phyloP scores from a whole-genome alignment of 2,888 invertebrate species.

The Eubasilissa splendida region DNA sequence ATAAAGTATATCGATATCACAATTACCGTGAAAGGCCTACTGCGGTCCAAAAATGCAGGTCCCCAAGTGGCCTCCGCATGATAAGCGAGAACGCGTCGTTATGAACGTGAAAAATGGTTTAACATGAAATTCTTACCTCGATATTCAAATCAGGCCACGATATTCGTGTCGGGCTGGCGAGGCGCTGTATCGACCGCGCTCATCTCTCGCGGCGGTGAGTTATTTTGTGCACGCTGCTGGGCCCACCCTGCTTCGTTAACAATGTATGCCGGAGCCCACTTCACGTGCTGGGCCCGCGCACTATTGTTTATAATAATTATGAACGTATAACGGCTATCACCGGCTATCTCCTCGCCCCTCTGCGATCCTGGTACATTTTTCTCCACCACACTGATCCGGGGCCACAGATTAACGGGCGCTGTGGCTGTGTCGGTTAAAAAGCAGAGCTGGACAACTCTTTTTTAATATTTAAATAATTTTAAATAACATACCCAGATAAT shows the following conservation, averaged over 20 bases:
- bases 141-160: slow-evolving; percentile 57
- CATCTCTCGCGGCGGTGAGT: slow-evolving; percentile 30
- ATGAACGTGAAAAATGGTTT: slow-evolving; percentile 43
- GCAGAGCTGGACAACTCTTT: background rate
- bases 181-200: slow-evolving; percentile 19
- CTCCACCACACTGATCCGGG: slow-evolving; percentile 41
- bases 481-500: no score
- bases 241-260: slow-evolving; percentile 49
- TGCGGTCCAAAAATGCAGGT: background rate
- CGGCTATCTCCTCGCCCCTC: slow-evolving; percentile 49
- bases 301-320: slow-evolving; percentile 58
- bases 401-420: slow-evolving; percentile 44
- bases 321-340: slow-evolving; percentile 52
- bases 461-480: no score
- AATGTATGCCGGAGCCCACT: slow-evolving; percentile 12
- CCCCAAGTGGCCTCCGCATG: background rate
- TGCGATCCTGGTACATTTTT: slow-evolving; percentile 47
- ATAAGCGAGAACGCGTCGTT: background rate
- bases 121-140: slow-evolving; percentile 41
- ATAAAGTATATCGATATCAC: no score
- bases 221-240: slow-evolving; percentile 22
- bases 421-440: slow-evolving; percentile 21
- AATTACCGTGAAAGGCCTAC: background rate
- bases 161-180: slow-evolving; percentile 48
- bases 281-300: slow-evolving; percentile 18